Base-by-base conservation (phyloP, 2,113 vertebrate species). In the Callocephalon fimbriatum region DNA sequence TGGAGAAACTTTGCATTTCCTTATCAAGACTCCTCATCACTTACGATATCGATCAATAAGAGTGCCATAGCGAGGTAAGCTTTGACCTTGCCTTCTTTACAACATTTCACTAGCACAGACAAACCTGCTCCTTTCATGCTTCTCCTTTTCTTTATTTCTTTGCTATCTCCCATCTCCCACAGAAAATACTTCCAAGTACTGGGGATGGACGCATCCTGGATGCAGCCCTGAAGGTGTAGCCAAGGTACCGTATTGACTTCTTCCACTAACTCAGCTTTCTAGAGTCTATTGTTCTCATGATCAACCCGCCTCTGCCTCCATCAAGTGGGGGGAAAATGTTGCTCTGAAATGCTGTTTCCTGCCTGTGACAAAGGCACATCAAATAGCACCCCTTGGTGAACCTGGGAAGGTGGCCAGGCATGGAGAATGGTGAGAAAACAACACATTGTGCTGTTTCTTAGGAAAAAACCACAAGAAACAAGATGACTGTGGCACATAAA, bases 31-130 rank as follows among this genome's bases (percentile, higher is more conserved):
- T 82, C 85, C 73, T 84, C 29, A 5, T 71, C 8, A 22, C 70
- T 87, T 80, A 85, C 6, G 7, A 66, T 79, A 32, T 31, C 47
- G 45, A 58, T 62, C 61, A 70, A 66, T 66, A 70, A 86, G 61
- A 59, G 37, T 20, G 76, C 63, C 61, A 51, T 4, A 9, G 38
- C 3, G 59, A 95, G 78, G 89, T 86, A 95, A 97, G 83, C 51
- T 95, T 79, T 88, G 75, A 83, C 82, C 40, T 61, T 71, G 35
- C 27, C 29, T 77, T 88, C 78, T 81, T 74, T 63, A 85, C 92
- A 93, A 84, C n/a, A 23, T 78, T 59, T 42, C 61, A 78, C 44
- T 22, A 59, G 35, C 38, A 66, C 27, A 56, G 59, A 51, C 12
- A 78, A 91, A 87, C 51, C 6, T 23, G 48, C 18, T 61, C 31